phyloP scores from a whole-genome alignment of 2,888 invertebrate genomes.

The Ferdinandea cuprea region DNA sequence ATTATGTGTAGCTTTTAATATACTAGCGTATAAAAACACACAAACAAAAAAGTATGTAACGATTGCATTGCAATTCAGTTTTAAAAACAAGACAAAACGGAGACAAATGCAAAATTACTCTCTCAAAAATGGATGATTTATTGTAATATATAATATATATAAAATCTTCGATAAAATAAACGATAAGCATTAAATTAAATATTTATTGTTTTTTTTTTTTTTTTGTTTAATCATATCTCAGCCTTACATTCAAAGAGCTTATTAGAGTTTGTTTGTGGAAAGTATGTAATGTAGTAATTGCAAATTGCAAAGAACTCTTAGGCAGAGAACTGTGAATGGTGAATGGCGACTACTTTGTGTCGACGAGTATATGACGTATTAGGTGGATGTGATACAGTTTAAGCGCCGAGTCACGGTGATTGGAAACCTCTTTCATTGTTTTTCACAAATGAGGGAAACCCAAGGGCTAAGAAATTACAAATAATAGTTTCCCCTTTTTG shows the following conservation, averaged over 20 bases:
- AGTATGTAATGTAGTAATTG: neutral
- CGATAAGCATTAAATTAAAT: slow-evolving; percentile 46
- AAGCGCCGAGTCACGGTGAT: no score
- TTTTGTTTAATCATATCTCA: slow-evolving; percentile 13
- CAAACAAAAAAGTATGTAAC: slow-evolving; percentile 24
- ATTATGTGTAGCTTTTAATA: slow-evolving; percentile 71
- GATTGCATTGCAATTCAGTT: slow-evolving; percentile 37
- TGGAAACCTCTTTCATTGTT: no score
- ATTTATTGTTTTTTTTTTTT: slow-evolving; percentile 26
- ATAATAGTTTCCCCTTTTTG: no score
- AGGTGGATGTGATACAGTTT: no score
- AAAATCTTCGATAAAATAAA: slow-evolving; percentile 59
- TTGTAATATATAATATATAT: slow-evolving; percentile 57
- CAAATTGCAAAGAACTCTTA: neutral
- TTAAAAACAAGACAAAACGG: slow-evolving; percentile 19
- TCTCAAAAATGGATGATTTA: slow-evolving; percentile 39
- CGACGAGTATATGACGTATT: neutral
- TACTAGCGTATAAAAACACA: slow-evolving; percentile 56
- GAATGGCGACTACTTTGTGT: neutral
- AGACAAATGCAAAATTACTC: slow-evolving; percentile 52
- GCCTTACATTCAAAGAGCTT: slow-evolving; percentile 34
- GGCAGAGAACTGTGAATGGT: slow-evolving; percentile 21
- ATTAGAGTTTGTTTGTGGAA: slow-evolving; percentile 32
- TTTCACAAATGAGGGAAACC: no score
- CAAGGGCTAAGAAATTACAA: no score